These are phyloP conservation scores for Coranthus polyacanthus DNA, from an alignment of 2,797 vertebrate genomes.

Conservation along the genomic window DNA sequence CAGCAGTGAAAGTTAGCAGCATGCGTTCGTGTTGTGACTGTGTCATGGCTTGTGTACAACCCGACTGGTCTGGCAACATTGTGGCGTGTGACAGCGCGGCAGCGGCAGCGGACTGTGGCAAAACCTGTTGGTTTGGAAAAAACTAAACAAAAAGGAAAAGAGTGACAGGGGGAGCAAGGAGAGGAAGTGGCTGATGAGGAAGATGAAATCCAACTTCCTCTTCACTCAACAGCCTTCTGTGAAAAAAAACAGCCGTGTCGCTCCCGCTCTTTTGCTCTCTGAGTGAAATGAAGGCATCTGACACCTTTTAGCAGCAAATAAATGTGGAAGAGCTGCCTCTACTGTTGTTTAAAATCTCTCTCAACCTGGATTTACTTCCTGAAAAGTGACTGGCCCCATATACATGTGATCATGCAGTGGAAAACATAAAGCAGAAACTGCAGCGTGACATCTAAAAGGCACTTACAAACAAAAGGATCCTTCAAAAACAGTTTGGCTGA, in stretches of 20 bases:
- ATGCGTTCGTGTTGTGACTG: constrained; percentile 65
- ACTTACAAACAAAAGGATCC: constrained; percentile 3
- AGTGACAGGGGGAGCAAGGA: constrained; percentile 14
- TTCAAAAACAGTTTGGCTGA: constrained; percentile 5
- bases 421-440: constrained; percentile 7
- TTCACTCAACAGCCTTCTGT: constrained; percentile 63
- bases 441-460: constrained; percentile 1
- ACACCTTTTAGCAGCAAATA: not conserved
- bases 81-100: constrained; percentile 49
- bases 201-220: constrained; percentile 76
- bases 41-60: constrained; percentile 52
- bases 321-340: not conserved
- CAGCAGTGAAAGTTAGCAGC: constrained; percentile 49
- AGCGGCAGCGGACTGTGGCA: constrained; percentile 56
- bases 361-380: not conserved
- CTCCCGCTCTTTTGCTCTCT: constrained; percentile 4
- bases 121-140: constrained; percentile 72
- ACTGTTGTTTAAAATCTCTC: not conserved
- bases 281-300: not conserved
- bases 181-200: constrained; percentile 75
- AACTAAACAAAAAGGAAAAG: constrained; percentile 28
- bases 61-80: constrained; percentile 78
- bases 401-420: not conserved
- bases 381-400: not conserved
- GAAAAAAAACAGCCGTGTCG: constrained; percentile 32